Percentiles rank a stretch among this genome's conserved stretches.
Evolutionary conservation across 2,113 vertebrate species (phyloP).

Genomic region (Lamprotornis superbus): DNA sequence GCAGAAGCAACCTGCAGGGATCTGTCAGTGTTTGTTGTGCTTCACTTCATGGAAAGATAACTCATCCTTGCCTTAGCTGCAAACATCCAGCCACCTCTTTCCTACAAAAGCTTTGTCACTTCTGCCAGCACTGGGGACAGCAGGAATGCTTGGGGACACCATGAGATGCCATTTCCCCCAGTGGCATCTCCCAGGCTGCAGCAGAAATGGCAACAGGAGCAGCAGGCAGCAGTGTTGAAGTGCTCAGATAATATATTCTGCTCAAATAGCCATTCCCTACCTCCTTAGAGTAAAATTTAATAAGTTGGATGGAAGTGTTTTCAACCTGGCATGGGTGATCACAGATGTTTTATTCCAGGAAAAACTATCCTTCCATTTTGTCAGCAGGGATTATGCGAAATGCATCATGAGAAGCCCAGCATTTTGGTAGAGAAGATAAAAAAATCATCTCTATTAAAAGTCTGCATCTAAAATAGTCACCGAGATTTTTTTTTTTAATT

Average conservation of each 20-base stretch:
- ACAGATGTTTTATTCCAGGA: neutral
- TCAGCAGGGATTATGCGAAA: neutral
- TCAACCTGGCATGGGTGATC: neutral
- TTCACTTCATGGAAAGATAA: neutral
- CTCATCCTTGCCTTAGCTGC: neutral
- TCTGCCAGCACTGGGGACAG: neutral
- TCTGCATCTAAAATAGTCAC: neutral
- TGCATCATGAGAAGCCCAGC: neutral
- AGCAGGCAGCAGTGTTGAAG: neutral
- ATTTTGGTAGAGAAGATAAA: neutral
- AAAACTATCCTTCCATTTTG: neutral
- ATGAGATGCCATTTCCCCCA: rapidly evolving
- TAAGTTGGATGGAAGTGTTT: neutral
- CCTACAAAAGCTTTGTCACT: neutral
- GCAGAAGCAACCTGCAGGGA: neutral
- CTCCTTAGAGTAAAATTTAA: neutral
- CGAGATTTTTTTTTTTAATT: neutral
- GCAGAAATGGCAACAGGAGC: neutral
- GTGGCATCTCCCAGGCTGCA: neutral
- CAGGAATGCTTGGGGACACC: neutral
- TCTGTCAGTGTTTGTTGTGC: neutral
- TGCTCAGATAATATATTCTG: neutral
- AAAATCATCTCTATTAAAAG: neutral
- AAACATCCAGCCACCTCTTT: neutral
- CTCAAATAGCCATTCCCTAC: neutral